Percentiles rank a stretch among this genome's conserved stretches.
phyloP scores from a whole-genome alignment of 2,113 vertebrate genomes.

The Vidua macroura region DNA sequence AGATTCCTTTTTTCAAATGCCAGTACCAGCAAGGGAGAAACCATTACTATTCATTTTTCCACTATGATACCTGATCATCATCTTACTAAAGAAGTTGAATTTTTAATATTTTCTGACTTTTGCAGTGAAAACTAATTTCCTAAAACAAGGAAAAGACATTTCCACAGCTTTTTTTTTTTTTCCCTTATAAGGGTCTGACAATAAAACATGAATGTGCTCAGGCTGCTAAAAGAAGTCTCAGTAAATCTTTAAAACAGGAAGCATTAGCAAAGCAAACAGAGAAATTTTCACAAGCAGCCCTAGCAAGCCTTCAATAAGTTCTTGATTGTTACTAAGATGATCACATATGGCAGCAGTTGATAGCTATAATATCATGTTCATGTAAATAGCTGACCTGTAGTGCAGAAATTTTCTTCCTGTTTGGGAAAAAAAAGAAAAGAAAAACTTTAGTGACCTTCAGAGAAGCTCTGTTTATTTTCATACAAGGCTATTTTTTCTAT shows the following conservation, averaged over 20 bases:
- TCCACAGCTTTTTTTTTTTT: background rate
- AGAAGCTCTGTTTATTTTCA: background rate
- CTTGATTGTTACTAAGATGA: background rate
- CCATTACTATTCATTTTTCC: background rate
- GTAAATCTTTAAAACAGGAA: background rate
- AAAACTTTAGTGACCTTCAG: background rate
- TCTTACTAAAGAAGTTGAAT: background rate
- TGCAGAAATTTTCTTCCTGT: accelerated
- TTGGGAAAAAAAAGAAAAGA: background rate
- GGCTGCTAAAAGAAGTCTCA: background rate
- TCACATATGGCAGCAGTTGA: background rate
- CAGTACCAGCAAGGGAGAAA: accelerated
- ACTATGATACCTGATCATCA: background rate
- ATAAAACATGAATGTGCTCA: background rate
- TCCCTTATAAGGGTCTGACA: background rate
- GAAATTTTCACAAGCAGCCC: background rate
- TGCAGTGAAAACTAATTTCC: background rate
- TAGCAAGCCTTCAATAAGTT: background rate
- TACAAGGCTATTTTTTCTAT: background rate
- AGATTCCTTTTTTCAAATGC: background rate
- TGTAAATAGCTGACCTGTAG: background rate
- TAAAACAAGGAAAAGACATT: background rate
- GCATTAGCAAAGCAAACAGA: background rate
- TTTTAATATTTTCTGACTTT: background rate
- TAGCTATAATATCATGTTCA: background rate